These are phyloP conservation scores for Lochmaea crataegi DNA, from an alignment of 2,888 invertebrate genomes.

Conservation along the genomic window DNA sequence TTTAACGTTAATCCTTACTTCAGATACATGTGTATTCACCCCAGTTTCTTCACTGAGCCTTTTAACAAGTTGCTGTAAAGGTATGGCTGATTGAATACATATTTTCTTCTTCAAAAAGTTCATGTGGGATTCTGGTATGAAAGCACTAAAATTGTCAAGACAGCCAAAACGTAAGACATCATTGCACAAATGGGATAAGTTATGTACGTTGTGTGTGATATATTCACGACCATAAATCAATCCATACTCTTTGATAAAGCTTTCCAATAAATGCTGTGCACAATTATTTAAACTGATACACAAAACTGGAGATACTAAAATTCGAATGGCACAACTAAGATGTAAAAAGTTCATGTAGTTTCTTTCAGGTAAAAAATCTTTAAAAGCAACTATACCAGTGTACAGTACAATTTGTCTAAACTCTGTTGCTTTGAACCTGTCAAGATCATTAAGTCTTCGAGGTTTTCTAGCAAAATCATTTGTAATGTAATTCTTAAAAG, in stretches of 20 bases:
- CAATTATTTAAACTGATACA: slow-evolving; percentile 37
- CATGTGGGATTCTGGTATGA: slow-evolving; percentile 45
- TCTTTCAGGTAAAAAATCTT: slow-evolving; percentile 40
- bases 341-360: slow-evolving; percentile 44
- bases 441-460: slow-evolving; percentile 12
- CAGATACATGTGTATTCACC: background rate
- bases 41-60: slow-evolving; percentile 28
- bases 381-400: slow-evolving; percentile 48
- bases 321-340: slow-evolving; percentile 43
- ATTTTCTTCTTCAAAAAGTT: slow-evolving; percentile 40
- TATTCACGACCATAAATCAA: slow-evolving; percentile 46
- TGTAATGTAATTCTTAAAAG: slow-evolving; percentile 17
- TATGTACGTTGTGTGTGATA: slow-evolving; percentile 48
- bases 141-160: slow-evolving; percentile 49
- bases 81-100: slow-evolving; percentile 41
- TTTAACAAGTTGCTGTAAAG: slow-evolving; percentile 38
- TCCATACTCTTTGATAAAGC: slow-evolving; percentile 42
- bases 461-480: slow-evolving; percentile 24
- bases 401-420: slow-evolving; percentile 22
- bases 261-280: slow-evolving; percentile 43
- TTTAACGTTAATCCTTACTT: background rate
- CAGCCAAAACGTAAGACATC: slow-evolving; percentile 45
- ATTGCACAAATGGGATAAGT: slow-evolving; percentile 46
- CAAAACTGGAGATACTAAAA: slow-evolving; percentile 37
- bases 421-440: slow-evolving; percentile 28